Percentiles rank a stretch among this genome's conserved stretches.
Evolutionary conservation across 2,888 invertebrate species (phyloP).

Genomic region (Protophormia terraenovae): DNA sequence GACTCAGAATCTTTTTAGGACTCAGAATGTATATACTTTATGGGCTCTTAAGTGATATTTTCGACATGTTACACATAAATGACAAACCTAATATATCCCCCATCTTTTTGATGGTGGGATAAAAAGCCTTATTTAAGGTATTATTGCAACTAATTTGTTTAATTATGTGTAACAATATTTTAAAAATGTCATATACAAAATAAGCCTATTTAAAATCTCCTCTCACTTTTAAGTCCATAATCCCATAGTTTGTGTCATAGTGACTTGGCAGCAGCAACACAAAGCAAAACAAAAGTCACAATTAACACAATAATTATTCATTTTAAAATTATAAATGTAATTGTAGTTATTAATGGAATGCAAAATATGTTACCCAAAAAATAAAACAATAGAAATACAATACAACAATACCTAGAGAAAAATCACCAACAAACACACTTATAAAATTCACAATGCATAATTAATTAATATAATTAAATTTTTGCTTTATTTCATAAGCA

Average conservation of each 20-base stretch:
- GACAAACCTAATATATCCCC: too few species aligned
- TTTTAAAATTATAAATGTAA: conserved; percentile 16
- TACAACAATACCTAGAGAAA: background rate
- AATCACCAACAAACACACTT: background rate
- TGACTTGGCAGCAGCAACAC: background rate
- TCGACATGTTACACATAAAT: too few species aligned
- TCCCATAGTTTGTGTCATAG: background rate
- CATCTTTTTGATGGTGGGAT: too few species aligned
- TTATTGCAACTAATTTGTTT: background rate
- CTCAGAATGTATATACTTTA: too few species aligned
- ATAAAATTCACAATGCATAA: background rate
- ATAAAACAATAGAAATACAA: too few species aligned
- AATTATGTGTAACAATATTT: background rate
- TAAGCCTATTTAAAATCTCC: background rate
- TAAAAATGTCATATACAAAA: background rate
- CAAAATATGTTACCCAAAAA: background rate
- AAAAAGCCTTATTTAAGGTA: background rate
- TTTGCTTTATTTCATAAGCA: background rate
- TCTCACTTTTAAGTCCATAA: background rate
- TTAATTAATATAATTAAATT: conserved; percentile 20
- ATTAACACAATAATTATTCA: conserved; percentile 43
- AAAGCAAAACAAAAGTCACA: conserved; percentile 10
- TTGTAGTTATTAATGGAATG: conserved; percentile 19
- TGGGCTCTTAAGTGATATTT: too few species aligned
- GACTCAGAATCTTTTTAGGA: too few species aligned